These are phyloP conservation scores for Drosophila seguyi DNA, from an alignment of 1,140 invertebrate genomes.

Conservation along the genomic window DNA sequence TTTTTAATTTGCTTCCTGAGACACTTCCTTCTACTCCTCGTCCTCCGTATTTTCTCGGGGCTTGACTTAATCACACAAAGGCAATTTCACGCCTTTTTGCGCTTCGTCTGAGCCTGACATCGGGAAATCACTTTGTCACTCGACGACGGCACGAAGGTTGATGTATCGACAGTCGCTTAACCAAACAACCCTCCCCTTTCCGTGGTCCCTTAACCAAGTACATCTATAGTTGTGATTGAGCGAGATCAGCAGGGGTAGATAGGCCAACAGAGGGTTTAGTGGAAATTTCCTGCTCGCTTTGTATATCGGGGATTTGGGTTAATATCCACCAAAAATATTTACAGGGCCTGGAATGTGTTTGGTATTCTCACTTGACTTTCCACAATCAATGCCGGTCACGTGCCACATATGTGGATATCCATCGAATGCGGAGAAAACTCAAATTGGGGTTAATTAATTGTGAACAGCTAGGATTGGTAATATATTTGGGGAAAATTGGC, in stretches of 20 bases:
- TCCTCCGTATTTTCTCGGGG: conserved; percentile 2
- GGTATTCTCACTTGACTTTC: conserved; percentile 62
- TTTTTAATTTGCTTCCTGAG: conserved; percentile 57
- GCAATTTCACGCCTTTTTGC: conserved; percentile 84
- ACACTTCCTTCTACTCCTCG: not conserved
- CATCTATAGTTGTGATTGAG: conserved; percentile 35
- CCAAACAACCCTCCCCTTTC: conserved; percentile 34
- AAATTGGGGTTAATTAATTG: conserved; percentile 10
- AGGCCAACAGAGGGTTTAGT: conserved; percentile 60
- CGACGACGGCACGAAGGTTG: conserved; percentile 64
- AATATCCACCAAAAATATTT: conserved; percentile 68
- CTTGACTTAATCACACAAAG: conserved; percentile 81
- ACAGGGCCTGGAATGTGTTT: conserved; percentile 44
- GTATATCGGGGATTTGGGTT: conserved; percentile 73
- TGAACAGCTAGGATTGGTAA: conserved; percentile 6
- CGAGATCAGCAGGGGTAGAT: conserved; percentile 71
- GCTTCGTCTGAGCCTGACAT: conserved; percentile 34
- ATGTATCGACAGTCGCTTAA: conserved; percentile 71
- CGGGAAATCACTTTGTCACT: conserved; percentile 77
- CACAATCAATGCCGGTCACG: conserved; percentile 58
- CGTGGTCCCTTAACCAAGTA: conserved; percentile 9
- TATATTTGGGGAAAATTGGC: conserved; percentile 3
- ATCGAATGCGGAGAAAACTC: not conserved
- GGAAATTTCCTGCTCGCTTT: conserved; percentile 77
- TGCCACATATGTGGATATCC: conserved; percentile 61